Percentiles rank a stretch among this genome's conserved stretches.
phyloP scores from a whole-genome alignment of 2,113 vertebrate genomes.

The Atrichornis clamosus region DNA sequence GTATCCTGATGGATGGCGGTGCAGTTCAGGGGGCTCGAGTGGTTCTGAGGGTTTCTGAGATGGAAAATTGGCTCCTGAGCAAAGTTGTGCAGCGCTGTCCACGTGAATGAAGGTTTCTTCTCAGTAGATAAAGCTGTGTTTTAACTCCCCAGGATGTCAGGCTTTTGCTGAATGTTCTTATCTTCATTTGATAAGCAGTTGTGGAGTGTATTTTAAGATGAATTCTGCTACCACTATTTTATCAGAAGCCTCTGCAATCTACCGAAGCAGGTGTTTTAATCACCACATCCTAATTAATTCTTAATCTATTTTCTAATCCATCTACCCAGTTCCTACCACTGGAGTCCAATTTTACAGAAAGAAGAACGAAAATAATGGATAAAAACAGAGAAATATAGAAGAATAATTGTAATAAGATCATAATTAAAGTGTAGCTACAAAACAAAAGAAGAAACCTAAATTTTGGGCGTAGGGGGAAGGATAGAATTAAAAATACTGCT shows the following conservation, averaged over 20 bases:
- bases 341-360: background rate
- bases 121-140: too few species aligned
- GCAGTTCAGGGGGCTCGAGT: too few species aligned
- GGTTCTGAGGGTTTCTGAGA: too few species aligned
- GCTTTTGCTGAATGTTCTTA: background rate
- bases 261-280: background rate
- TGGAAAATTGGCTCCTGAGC: too few species aligned
- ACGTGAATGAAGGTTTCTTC: too few species aligned
- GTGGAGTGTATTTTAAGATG: background rate
- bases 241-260: background rate
- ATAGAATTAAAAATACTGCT: background rate
- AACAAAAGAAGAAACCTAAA: background rate
- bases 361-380: background rate
- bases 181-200: background rate
- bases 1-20: too few species aligned
- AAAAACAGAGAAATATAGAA: background rate
- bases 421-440: background rate
- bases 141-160: background rate
- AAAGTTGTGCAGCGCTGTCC: too few species aligned
- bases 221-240: background rate
- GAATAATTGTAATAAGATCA: background rate
- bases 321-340: background rate
- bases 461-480: background rate
- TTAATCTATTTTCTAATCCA: background rate
- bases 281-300: background rate